These are phyloP conservation scores for Eupleurogrammus muticus DNA, from an alignment of 2,797 vertebrate species.

Conservation along the genomic window DNA sequence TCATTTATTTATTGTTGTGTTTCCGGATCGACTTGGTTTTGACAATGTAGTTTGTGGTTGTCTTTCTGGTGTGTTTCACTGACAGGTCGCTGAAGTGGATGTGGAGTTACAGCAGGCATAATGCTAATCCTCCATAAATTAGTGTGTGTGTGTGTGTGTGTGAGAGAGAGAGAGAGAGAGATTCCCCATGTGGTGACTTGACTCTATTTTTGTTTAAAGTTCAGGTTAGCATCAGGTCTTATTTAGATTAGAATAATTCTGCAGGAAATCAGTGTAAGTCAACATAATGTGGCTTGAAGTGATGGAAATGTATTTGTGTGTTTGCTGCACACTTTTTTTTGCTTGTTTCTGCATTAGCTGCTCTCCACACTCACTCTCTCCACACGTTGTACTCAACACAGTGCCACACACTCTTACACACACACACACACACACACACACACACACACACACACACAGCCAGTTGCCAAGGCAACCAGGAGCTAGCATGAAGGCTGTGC, in stretches of 20 bases:
- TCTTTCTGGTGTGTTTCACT: conserved; percentile 56
- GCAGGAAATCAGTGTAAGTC: no score
- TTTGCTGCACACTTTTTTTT: conserved; percentile 26
- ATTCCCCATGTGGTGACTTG: no score
- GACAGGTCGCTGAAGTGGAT: conserved; percentile 57
- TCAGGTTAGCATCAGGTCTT: no score
- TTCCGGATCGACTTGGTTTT: conserved; percentile 13
- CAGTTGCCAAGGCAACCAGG: conserved; percentile 85
- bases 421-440: conserved; percentile 53
- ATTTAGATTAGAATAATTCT: no score
- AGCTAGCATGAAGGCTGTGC: conserved; percentile 81
- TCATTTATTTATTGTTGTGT: background rate
- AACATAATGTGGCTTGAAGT: no score
- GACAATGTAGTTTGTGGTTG: conserved; percentile 46
- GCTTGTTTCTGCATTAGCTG: conserved; percentile 54
- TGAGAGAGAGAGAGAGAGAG: no score
- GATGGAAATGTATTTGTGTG: conserved; percentile 25
- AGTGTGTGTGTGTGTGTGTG: conserved; percentile 29
- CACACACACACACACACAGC: conserved; percentile 55
- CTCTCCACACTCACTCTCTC: conserved; percentile 65
- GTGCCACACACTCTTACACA: conserved; percentile 75
- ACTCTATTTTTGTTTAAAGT: no score
- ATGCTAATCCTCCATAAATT: conserved; percentile 76
- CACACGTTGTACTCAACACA: conserved; percentile 66
- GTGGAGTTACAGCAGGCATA: conserved; percentile 58